Evolutionary conservation across 53 echinoderm and acorn worm genomes (phyloP).

Genomic region (Holothuria leucospilota): DNA sequence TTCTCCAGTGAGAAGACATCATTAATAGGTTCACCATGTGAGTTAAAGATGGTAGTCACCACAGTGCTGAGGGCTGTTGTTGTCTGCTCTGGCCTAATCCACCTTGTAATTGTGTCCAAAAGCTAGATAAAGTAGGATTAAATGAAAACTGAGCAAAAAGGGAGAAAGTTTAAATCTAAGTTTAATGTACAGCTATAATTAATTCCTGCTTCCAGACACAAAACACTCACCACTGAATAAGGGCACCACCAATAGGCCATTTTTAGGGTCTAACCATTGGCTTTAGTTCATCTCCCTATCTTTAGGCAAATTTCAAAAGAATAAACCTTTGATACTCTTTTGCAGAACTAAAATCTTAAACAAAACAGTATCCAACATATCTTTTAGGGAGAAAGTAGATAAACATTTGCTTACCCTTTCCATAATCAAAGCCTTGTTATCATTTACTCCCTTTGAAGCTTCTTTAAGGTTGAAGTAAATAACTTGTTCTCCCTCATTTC

Average conservation of each 20-base stretch:
- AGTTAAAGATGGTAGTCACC: slow-evolving; percentile 83
- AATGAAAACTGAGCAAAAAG: not conserved
- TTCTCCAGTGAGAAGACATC: slow-evolving; percentile 78
- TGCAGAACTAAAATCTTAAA: too few species aligned
- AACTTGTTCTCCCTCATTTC: slow-evolving; percentile 74
- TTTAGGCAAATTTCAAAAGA: too few species aligned
- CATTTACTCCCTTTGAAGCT: slow-evolving; percentile 79
- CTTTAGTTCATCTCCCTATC: too few species aligned
- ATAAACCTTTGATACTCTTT: too few species aligned
- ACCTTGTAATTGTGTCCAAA: slow-evolving; percentile 81
- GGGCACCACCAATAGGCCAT: too few species aligned
- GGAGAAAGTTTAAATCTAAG: too few species aligned
- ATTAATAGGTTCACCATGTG: slow-evolving; percentile 75
- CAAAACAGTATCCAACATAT: too few species aligned
- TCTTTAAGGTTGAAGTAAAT: slow-evolving; percentile 91
- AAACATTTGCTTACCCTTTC: slow-evolving; percentile 73
- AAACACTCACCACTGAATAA: too few species aligned
- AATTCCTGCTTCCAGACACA: too few species aligned
- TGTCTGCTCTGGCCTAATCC: slow-evolving; percentile 79
- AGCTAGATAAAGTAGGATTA: slow-evolving; percentile 52
- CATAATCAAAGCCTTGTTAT: slow-evolving; percentile 68
- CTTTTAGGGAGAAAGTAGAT: too few species aligned
- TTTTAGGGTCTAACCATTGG: too few species aligned
- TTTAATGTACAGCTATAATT: too few species aligned
- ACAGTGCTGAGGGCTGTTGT: slow-evolving; percentile 89